Conservation (phyloP, 2,888 invertebrate genomes). For the Endotricha flammealis region DNA sequence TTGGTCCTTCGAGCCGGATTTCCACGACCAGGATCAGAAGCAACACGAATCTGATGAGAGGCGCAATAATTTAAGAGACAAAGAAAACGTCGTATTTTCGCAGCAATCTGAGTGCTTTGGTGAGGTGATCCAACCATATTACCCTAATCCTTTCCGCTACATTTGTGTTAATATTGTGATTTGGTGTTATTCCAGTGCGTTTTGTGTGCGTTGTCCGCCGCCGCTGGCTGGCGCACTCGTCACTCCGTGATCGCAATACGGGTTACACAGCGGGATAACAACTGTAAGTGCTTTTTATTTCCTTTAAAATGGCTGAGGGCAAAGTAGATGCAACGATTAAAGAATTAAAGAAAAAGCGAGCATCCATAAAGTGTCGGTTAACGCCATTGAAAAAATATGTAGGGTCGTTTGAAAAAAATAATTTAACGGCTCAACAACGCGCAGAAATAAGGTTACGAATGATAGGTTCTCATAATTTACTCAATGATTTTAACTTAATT, state of each 20-base stretch:
- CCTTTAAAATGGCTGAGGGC: no score
- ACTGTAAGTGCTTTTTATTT: no score
- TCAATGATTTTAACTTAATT: slow-evolving; percentile 1
- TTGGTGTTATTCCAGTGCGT: slow-evolving; percentile 1
- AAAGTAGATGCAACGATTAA: neutral
- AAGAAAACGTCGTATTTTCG: no score
- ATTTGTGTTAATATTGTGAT: slow-evolving; percentile 4
- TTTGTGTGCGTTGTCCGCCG: slow-evolving; percentile 1
- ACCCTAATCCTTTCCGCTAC: neutral
- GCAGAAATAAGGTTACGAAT: slow-evolving; percentile 1
- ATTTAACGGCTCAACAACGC: neutral
- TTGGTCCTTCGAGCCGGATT: no score
- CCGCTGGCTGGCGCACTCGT: neutral
- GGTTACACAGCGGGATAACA: neutral
- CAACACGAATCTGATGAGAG: no score
- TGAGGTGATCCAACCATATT: slow-evolving; percentile 3
- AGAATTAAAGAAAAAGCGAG: slow-evolving; percentile 1
- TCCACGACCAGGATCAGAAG: no score
- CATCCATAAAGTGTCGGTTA: neutral
- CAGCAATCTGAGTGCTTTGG: neutral
- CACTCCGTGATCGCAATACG: neutral
- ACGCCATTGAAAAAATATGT: slow-evolving; percentile 1
- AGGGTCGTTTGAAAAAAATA: neutral
- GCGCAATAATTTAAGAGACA: no score
- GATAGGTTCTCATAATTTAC: neutral